phyloP scores from a whole-genome alignment of 2,797 vertebrate genomes.

The Odontamblyopus lacepedii region DNA sequence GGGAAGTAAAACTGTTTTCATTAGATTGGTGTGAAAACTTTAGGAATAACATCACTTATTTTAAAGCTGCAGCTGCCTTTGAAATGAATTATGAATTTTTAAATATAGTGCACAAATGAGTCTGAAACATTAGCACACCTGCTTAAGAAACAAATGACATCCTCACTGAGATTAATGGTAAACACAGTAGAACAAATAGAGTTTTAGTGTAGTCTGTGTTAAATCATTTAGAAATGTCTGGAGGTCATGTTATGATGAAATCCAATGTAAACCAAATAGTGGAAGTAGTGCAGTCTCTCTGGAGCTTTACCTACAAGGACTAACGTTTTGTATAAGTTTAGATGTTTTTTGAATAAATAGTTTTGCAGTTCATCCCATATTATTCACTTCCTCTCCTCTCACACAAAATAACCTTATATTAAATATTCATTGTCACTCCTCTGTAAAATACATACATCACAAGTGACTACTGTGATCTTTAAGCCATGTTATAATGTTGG shows the following conservation, averaged over 20 bases:
- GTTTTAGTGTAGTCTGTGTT: background rate
- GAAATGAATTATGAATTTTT: background rate
- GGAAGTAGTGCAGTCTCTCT: background rate
- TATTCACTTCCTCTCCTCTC: background rate
- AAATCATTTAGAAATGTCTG: conserved; percentile 1
- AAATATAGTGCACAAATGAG: background rate
- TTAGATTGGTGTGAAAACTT: background rate
- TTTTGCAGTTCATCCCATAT: background rate
- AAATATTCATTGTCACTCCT: background rate
- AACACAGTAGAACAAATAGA: background rate
- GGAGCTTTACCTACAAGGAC: background rate
- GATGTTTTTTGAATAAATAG: background rate
- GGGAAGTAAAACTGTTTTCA: background rate
- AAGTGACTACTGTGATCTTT: no score
- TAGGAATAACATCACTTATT: background rate
- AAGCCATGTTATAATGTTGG: no score
- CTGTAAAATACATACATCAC: no score
- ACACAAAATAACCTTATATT: background rate
- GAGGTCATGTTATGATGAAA: conserved; percentile 7
- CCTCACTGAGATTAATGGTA: background rate
- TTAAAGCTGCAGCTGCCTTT: background rate
- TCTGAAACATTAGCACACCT: background rate
- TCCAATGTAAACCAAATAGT: background rate
- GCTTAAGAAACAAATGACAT: background rate
- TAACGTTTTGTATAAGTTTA: background rate